Evolutionary conservation across 2,113 vertebrate genomes (phyloP), one percentile per base, ranked within the genome.

Genomic region (Hypanus sabinus): DNA sequence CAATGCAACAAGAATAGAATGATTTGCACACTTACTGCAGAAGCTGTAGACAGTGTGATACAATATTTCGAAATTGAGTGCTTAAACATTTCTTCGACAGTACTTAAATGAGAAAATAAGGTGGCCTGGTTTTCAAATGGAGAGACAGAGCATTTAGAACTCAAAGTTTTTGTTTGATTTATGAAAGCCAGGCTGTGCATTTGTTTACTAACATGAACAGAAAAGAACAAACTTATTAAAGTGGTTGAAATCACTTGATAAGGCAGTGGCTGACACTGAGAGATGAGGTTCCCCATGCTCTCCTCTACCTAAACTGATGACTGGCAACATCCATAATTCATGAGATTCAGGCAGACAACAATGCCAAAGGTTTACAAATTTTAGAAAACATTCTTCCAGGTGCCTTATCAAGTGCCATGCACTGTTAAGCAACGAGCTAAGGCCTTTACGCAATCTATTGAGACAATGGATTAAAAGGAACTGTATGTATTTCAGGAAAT

Each of bases 261-360:
- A 97, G 97, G 96, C 96, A 96, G 95, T 94, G 94, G 94, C 94
- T 96, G 98, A 98, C 97, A 83, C 96, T 98, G 98, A 98, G 98
- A 96, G 97, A 98, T 98, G 97, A 96, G 96, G 95, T 96, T 96
- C 97, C 95, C 96, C 97, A 20, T 96, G 95, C 96, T 97, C 95
- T 95, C 96, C 95, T 96, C 96, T 96, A 96, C 97, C 97, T 96
- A 97, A 97, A 96, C 95, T 98, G 97, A 97, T 98, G 98, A 98
- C 97, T 97, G 97, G 97, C 95, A 96, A 95, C 95, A 97, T 98
- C 97, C 97, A 97, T 98, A 97, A 98, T 98, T 97, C 97, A 98
- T 97, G 96, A 97, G 96, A 96, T 96, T 95, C 95, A 96, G 96
- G 96, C 95, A 97, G 96, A 96, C 97, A 97, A 95, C 95, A 96